These are phyloP conservation scores for Myiozetetes cayanensis DNA, from an alignment of 2,113 vertebrate species.

Conservation along the genomic window DNA sequence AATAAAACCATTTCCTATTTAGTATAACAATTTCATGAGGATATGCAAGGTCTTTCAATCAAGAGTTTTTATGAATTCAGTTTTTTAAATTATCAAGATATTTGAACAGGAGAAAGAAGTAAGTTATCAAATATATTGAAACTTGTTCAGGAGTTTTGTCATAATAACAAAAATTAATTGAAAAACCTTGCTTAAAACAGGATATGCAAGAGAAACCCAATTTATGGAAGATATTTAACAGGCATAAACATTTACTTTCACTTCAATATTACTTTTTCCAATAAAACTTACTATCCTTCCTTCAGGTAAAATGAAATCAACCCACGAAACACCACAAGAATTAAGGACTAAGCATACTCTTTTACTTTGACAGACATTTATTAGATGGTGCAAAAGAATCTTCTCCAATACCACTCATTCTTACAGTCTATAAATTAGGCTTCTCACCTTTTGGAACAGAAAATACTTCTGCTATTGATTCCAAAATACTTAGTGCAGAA, in stretches of 20 bases:
- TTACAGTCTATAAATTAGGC: neutral
- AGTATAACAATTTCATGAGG: neutral
- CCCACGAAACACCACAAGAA: neutral
- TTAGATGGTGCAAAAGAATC: neutral
- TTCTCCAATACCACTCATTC: neutral
- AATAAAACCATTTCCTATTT: neutral
- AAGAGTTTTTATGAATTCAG: neutral
- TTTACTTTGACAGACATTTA: neutral
- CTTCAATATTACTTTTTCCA: neutral
- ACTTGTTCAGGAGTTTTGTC: neutral
- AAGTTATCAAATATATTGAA: neutral
- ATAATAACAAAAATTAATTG: neutral
- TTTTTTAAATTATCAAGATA: neutral
- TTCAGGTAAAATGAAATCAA: neutral
- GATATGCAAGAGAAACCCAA: neutral
- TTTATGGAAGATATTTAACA: neutral
- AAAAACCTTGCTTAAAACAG: neutral
- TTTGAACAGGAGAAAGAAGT: neutral
- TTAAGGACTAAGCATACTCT: neutral
- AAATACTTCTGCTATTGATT: conserved; percentile 84
- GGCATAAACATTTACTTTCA: neutral
- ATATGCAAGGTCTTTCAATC: neutral
- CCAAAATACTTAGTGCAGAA: conserved; percentile 86
- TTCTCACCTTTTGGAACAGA: conserved; percentile 67
- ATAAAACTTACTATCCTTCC: neutral